Base-by-base conservation (phyloP, 2,797 vertebrate genomes). In the Gymnocypris eckloni region DNA sequence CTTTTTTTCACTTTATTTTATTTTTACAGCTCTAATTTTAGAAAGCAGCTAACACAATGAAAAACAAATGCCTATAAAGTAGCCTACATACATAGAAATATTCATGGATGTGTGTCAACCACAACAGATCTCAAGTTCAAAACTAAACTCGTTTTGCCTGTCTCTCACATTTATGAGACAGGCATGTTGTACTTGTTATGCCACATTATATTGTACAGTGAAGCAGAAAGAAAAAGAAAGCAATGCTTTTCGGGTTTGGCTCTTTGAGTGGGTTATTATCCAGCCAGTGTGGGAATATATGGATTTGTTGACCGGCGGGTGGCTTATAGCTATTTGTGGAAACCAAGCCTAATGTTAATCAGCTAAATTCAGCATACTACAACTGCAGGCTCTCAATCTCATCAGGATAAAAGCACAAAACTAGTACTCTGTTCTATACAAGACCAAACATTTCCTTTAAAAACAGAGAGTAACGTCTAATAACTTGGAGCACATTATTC, bases 281-380 rank as follows among this genome's bases (percentile, higher is more conserved):
- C 12, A 48, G 83, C 2, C 1, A 4, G 22, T 84, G 71, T 50
- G 45, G 13, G 61, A 84, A 84, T 66, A 54, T 84, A 66, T 69
- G 33, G 41, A 77, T 77, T 82, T 25, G 73, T 37, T 85, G 45
- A 72, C 45, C 8, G n/a, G 54, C 10, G 48, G 11, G 56, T 71
- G 56, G 64, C 45, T 71, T 64, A 67, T 4, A 83, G 77, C 77
- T 87, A 86, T 82, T 86, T 86, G 72, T 73, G 48, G 70, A 64
- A 87, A 83, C 67, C 77, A 77, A 82, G 79, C 76, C 70, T 72
- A 81, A 79, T 71, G 72, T 56, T 88, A 88, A 87, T 87, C 81
- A 87, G 87, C 81, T 86, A 80, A 90, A 87, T 80, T 90, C 69
- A 86, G 48, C 83, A 72, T 28, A 50, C 52, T 50, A 61, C 43